Base-by-base conservation (phyloP, 2,888 invertebrate species). In the Nineta flava region DNA sequence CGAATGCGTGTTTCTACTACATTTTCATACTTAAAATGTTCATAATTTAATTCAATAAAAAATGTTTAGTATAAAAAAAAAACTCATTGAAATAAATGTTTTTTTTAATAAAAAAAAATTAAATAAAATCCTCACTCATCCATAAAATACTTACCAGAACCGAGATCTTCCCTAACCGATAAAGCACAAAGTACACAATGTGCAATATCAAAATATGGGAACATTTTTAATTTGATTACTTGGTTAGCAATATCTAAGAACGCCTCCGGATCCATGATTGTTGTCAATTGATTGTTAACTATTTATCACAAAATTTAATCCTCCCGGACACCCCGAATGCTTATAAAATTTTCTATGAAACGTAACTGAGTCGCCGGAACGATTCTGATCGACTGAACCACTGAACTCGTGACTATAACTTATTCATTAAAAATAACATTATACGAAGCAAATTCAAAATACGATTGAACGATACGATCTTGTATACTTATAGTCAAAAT, bases 141-240 rank as follows among this genome's bases (percentile, higher is more conserved):
- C n/a, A n/a, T 9, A 15, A 13, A 47, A 38, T 32, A 71, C 79
- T 77, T 73, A 87, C 92, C 92, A 66, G 83, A 74, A 61, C 91
- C 91, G 63, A 94, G 77, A 74, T 97, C 96, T 69, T 97, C 96
- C 62, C 94, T 78, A 57, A 96, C 94, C 61, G 90, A 87, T 60
- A 96, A 74, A 63, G 95, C 93, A 73, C 92, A 93, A 59, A 96
- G 74, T 61, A 92, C 78, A 69, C 91, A 93, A 73, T 99, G 95
- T 59, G 96, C 96, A 62, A 96, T 85, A 69, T 99, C 97, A 71
- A 99, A 99, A 74, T 95, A 97, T 50, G 99, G 99, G 67, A 87
- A 99, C 96, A 99, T 97, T 77, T 97, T 95, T 59, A 97, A 75
- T 71, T 96, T 94, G 60, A 94, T 92, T 74, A 99, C 92, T 79